A percentile compares a stretch with the other conserved stretches of the same genome.
Evolutionary conservation across 2,888 invertebrate genomes (phyloP).

Genomic region (Kuschelorhynchus macadamiae): DNA sequence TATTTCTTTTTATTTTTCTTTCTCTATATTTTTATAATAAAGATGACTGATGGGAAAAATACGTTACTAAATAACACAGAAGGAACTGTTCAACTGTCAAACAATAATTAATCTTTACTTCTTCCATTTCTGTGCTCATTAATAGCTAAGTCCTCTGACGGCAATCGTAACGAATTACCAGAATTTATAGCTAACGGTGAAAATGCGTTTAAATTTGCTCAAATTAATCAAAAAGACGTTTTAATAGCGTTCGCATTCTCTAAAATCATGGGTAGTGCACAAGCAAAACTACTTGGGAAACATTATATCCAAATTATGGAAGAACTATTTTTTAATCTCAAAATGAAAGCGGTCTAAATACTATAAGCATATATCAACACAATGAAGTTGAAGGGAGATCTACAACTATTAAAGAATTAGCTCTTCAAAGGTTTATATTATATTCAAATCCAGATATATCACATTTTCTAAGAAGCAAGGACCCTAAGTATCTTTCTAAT

Average conservation of each 20-base stretch:
- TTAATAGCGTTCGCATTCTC: background rate
- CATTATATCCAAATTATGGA: background rate
- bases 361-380: background rate
- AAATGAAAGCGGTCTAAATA: background rate
- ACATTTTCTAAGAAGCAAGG: background rate
- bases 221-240: background rate
- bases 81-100: too few species aligned
- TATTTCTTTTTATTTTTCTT: too few species aligned
- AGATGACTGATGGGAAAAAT: too few species aligned
- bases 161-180: constrained; percentile 21
- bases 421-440: background rate
- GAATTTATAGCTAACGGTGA: constrained; percentile 19
- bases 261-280: background rate
- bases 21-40: too few species aligned
- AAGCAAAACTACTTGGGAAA: background rate
- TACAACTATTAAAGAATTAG: background rate
- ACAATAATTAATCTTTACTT: background rate
- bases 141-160: constrained; percentile 13
- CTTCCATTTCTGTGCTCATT: constrained; percentile 9
- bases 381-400: background rate
- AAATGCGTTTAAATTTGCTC: constrained; percentile 11
- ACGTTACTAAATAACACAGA: too few species aligned
- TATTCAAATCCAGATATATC: background rate
- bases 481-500: background rate
- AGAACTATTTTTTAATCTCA: background rate